Evolutionary conservation across 2,113 vertebrate genomes (phyloP).

Genomic region (Melanerpes formicivorus): DNA sequence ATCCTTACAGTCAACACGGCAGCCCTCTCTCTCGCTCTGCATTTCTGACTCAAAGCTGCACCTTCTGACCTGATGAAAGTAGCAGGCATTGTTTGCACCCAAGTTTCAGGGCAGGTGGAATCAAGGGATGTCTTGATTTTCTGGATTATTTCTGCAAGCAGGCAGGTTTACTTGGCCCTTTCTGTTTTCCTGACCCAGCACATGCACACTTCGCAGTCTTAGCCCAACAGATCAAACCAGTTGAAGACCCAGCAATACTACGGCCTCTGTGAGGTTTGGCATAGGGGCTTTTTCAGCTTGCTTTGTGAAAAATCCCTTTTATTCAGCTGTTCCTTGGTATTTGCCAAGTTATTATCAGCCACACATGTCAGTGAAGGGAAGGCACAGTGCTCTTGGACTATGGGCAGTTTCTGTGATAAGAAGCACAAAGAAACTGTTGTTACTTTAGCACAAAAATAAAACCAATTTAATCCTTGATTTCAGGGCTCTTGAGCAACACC

Average conservation of each 20-base stretch:
- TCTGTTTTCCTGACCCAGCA: background rate
- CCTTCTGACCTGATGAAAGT: background rate
- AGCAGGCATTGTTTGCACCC: background rate
- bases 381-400: accelerated
- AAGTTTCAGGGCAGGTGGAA: background rate
- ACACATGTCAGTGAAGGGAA: background rate
- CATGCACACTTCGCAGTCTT: background rate
- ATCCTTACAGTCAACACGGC: background rate
- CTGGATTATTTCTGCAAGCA: background rate
- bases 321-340: background rate
- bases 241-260: background rate
- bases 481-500: background rate
- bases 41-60: background rate
- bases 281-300: background rate
- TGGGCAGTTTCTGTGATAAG: background rate
- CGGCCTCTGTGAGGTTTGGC: background rate
- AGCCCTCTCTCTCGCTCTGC: background rate
- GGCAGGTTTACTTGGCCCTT: background rate
- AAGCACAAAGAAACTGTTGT: background rate
- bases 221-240: background rate
- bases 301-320: background rate
- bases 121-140: background rate
- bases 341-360: background rate
- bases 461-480: background rate
- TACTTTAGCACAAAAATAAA: conserved; percentile 5